A percentile compares a stretch with the other conserved stretches of the same genome.
phyloP scores from a whole-genome alignment of 2,113 vertebrate species.

The Neolamprologus ventralis region DNA sequence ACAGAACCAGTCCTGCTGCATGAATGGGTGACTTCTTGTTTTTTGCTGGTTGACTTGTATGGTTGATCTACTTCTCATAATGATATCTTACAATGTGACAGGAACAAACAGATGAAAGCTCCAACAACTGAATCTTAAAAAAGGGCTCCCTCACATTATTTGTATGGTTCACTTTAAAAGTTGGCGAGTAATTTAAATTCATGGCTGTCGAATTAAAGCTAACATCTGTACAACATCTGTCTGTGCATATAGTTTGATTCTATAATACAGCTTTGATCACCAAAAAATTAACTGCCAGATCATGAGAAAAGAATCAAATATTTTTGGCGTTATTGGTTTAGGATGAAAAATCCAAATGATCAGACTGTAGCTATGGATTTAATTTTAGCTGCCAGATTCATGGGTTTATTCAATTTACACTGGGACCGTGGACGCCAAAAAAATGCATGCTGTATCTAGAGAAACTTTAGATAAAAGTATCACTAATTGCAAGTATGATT shows the following conservation, averaged over 20 bases:
- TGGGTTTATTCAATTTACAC: background rate
- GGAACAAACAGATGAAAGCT: background rate
- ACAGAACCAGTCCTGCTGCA: constrained; percentile 28
- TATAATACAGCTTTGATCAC: background rate
- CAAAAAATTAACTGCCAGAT: background rate
- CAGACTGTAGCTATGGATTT: background rate
- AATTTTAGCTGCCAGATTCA: background rate
- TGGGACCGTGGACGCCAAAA: background rate
- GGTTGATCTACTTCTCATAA: background rate
- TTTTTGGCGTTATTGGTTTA: background rate
- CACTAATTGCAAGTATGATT: background rate
- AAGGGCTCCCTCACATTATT: background rate
- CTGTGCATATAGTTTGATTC: background rate
- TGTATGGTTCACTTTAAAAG: background rate
- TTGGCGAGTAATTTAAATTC: background rate
- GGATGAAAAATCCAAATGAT: background rate
- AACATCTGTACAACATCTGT: background rate
- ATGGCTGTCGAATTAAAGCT: background rate
- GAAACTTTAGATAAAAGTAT: background rate
- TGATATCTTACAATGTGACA: background rate
- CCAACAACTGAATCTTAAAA: background rate
- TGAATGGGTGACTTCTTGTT: constrained; percentile 37
- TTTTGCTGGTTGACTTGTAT: constrained; percentile 1
- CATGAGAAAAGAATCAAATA: background rate
- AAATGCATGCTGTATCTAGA: background rate